Conservation (phyloP, 2,797 vertebrate species). For the Sphenopsis melanotis region DNA sequence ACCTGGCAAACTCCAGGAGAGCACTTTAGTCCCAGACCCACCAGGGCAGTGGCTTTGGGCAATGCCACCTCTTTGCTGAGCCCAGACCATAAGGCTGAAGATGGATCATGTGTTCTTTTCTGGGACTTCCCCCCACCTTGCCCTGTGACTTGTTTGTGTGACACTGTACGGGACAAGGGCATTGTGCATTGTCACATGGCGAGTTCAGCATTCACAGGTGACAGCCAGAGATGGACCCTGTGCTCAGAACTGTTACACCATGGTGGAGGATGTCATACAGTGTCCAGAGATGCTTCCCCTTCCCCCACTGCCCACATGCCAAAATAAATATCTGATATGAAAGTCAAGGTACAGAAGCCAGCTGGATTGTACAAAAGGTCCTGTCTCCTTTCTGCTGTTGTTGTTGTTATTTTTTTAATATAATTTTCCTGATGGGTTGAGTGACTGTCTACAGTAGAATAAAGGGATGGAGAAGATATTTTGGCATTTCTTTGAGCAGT, state of each 20-base stretch:
- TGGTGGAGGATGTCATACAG: neutral
- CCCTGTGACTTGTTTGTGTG: constrained; percentile 2
- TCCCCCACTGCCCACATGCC: neutral
- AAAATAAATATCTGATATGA: constrained; percentile 60
- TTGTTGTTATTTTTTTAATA: constrained; percentile 5
- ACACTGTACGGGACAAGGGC: neutral
- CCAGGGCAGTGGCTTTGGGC: neutral
- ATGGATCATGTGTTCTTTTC: neutral
- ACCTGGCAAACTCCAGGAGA: neutral
- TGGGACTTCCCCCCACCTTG: neutral
- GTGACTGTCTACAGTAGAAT: constrained; percentile 16
- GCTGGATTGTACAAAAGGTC: constrained; percentile 47
- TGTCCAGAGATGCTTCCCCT: constrained; percentile 28
- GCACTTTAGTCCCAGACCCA: accelerated
- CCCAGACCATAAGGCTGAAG: neutral
- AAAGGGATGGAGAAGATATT: constrained; percentile 16
- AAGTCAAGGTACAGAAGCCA: constrained; percentile 58
- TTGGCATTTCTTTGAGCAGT: constrained; percentile 7
- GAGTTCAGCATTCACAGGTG: neutral
- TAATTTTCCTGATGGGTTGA: constrained; percentile 27
- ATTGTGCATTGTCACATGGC: neutral
- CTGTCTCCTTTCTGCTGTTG: neutral
- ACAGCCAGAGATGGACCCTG: neutral
- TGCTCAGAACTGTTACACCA: constrained; percentile 14
- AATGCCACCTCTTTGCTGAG: neutral